A percentile compares a stretch with the other conserved stretches of the same genome.
These are phyloP conservation scores for Criorhina ranunculi DNA, from an alignment of 2,888 invertebrate genomes.

Conservation along the genomic window DNA sequence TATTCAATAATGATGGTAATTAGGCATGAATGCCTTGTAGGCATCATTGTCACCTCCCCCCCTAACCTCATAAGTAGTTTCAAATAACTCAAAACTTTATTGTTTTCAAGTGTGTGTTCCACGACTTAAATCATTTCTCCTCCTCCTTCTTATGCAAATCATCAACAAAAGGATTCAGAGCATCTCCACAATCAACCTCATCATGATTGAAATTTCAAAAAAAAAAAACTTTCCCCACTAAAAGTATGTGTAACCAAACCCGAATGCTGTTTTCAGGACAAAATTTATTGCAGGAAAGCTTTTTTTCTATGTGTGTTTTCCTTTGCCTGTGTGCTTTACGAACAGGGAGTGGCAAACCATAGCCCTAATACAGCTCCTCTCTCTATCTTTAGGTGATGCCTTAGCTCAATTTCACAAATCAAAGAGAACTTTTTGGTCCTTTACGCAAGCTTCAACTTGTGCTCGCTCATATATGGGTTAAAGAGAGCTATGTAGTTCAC, in stretches of 20 bases:
- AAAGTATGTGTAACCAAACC: conserved; percentile 39
- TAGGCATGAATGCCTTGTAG: too few relatives aligned
- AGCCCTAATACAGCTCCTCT: conserved; percentile 17
- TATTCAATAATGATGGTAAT: too few relatives aligned
- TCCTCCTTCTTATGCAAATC: conserved; percentile 25
- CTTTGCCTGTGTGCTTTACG: conserved; percentile 54
- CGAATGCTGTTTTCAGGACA: conserved; percentile 54
- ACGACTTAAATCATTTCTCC: conserved; percentile 23
- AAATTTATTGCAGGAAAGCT: conserved; percentile 51
- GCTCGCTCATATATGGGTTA: conserved; percentile 58
- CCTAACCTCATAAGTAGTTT: too few relatives aligned
- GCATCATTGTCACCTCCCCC: too few relatives aligned
- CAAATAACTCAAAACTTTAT: too few relatives aligned
- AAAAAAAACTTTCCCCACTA: conserved; percentile 44
- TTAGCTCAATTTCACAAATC: conserved; percentile 2
- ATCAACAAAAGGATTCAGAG: conserved; percentile 30
- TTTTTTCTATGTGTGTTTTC: conserved; percentile 14
- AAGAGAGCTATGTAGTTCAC: conserved; percentile 70
- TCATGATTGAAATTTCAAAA: conserved; percentile 49
- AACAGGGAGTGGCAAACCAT: conserved; percentile 72
- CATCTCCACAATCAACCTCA: conserved; percentile 57
- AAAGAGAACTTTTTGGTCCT: conserved; percentile 49
- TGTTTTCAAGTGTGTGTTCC: background rate
- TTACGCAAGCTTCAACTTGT: conserved; percentile 59
- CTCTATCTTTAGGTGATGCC: conserved; percentile 38